phyloP scores from a whole-genome alignment of 2,113 vertebrate genomes.

The Melanerpes aurifrons region DNA sequence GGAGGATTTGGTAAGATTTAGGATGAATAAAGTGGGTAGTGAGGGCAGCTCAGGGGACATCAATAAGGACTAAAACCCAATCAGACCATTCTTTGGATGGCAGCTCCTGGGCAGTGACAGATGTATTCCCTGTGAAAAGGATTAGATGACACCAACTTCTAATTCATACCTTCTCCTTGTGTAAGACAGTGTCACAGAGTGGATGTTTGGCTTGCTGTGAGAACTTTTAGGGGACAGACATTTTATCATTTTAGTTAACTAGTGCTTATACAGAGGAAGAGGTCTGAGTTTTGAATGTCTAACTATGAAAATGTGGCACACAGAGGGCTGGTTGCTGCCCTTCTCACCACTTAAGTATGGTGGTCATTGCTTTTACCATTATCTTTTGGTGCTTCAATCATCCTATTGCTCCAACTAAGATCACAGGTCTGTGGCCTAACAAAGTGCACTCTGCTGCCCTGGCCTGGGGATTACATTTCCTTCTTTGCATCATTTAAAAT shows the following conservation, averaged over 20 bases:
- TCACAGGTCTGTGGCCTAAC: neutral
- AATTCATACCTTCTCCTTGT: neutral
- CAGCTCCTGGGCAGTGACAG: neutral
- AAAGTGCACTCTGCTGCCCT: neutral
- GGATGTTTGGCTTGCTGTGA: neutral
- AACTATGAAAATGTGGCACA: neutral
- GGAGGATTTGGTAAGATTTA: neutral
- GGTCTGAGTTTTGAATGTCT: neutral
- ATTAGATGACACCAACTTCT: neutral
- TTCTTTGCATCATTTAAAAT: neutral
- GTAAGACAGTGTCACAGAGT: neutral
- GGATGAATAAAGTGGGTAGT: neutral
- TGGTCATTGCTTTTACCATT: neutral
- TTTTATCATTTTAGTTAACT: neutral
- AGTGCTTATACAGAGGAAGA: neutral
- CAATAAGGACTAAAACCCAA: neutral
- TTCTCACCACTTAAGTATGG: neutral
- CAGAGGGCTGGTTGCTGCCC: neutral
- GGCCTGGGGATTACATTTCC: neutral
- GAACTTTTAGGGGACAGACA: neutral
- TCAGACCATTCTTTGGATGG: neutral
- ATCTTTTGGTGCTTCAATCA: neutral
- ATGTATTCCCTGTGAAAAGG: neutral
- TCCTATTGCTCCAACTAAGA: neutral
- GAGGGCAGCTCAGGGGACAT: neutral